Evolutionary conservation across 2,797 vertebrate species (phyloP).

Genomic region (Enteromius argenteus): DNA sequence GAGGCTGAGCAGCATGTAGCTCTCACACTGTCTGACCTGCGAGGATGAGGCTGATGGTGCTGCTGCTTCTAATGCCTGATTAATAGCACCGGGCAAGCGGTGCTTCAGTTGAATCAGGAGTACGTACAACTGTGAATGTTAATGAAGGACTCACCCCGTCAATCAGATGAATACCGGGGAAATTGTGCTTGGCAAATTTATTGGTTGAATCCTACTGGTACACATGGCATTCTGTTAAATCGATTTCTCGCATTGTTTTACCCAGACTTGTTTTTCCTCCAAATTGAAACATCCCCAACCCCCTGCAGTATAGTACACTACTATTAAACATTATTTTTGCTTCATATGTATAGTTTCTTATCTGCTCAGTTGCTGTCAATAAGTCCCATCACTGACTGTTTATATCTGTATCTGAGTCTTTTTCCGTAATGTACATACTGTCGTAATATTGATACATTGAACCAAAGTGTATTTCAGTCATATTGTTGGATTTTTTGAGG

Average conservation of each 20-base stretch:
- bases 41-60: constrained; percentile 13
- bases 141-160: neutral
- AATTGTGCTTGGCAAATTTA: neutral
- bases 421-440: neutral
- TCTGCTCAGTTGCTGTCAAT: neutral
- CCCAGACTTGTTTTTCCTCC: neutral
- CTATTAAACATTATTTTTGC: neutral
- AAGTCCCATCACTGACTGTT: neutral
- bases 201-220: neutral
- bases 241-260: neutral
- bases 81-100: constrained; percentile 3
- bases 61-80: constrained; percentile 23
- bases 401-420: neutral
- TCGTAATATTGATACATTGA: neutral
- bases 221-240: constrained; percentile 12
- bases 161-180: constrained; percentile 6
- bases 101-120: constrained; percentile 18
- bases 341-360: neutral
- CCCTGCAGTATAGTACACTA: too few relatives aligned
- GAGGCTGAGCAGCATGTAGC: constrained; percentile 39
- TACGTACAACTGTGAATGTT: constrained; percentile 3
- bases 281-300: neutral
- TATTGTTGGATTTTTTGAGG: neutral
- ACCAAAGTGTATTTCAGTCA: neutral
- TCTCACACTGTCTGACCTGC: constrained; percentile 32